Evolutionary conservation across 2,888 invertebrate genomes (phyloP).

Genomic region (Tholera decimalis): DNA sequence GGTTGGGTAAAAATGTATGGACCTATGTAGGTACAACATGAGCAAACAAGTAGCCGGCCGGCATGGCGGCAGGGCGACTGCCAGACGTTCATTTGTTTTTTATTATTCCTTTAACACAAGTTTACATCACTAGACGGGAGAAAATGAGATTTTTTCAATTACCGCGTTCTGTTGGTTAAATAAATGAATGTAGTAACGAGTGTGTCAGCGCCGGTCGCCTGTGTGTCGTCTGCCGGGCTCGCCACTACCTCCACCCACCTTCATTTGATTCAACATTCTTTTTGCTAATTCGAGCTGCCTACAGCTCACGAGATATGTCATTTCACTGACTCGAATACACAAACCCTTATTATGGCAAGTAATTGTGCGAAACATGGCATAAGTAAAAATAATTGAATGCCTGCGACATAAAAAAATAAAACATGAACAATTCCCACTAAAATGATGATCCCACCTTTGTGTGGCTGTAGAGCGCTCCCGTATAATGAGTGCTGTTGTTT

Average conservation of each 20-base stretch:
- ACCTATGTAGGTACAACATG: slow-evolving; percentile 40
- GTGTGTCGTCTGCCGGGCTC: slow-evolving; percentile 49
- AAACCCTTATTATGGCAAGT: slow-evolving; percentile 27
- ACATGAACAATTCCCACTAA: slow-evolving; percentile 57
- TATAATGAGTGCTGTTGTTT: slow-evolving; percentile 63
- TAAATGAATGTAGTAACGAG: slow-evolving; percentile 76
- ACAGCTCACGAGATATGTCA: slow-evolving; percentile 28
- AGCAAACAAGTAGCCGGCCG: slow-evolving; percentile 57
- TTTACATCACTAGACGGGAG: slow-evolving; percentile 78
- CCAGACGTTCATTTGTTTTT: slow-evolving; percentile 68
- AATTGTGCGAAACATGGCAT: slow-evolving; percentile 48
- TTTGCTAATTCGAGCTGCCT: slow-evolving; percentile 67
- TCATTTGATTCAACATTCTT: slow-evolving; percentile 73
- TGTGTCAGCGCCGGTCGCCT: slow-evolving; percentile 54
- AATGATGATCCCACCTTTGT: slow-evolving; percentile 55
- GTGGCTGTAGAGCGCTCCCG: slow-evolving; percentile 43
- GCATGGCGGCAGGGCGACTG: slow-evolving; percentile 47
- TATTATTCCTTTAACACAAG: slow-evolving; percentile 72
- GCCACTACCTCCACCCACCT: slow-evolving; percentile 71
- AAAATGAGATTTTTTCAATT: slow-evolving; percentile 87
- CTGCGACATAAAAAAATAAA: slow-evolving; percentile 42
- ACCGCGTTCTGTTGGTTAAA: slow-evolving; percentile 75
- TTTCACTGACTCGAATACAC: slow-evolving; percentile 54
- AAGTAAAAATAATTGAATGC: slow-evolving; percentile 61
- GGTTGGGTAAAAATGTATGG: slow-evolving; percentile 40